These are phyloP conservation scores for Tupaia tana DNA, from an alignment of 2,113 vertebrate genomes.

Conservation along the genomic window DNA sequence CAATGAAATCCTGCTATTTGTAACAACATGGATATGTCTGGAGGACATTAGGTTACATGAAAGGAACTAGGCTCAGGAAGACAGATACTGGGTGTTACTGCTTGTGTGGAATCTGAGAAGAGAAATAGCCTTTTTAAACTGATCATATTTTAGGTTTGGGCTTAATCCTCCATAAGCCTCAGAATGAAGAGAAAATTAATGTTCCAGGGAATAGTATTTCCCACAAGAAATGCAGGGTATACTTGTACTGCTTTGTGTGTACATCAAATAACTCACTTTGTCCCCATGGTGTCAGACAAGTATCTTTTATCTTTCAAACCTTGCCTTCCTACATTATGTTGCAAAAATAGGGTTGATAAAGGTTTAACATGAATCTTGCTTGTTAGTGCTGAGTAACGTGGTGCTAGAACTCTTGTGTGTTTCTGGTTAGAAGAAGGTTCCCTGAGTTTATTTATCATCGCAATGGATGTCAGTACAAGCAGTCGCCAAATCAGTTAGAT, in stretches of 20 bases:
- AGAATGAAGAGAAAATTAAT: slow-evolving; percentile 48
- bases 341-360: neutral
- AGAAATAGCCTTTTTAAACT: neutral
- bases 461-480: neutral
- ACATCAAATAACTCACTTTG: neutral
- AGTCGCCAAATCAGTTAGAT: slow-evolving; percentile 74
- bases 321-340: neutral
- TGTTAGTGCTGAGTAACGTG: neutral
- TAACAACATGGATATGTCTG: too few relatives aligned
- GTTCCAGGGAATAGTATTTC: neutral
- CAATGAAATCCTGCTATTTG: too few relatives aligned
- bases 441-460: slow-evolving; percentile 37
- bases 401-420: neutral
- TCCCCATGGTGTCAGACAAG: neutral
- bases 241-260: neutral
- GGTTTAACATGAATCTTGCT: neutral
- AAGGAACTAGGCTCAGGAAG: too few relatives aligned
- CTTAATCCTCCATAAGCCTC: slow-evolving; percentile 43
- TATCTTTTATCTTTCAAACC: neutral
- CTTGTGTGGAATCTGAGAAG: too few relatives aligned
- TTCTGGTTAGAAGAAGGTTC: slow-evolving; percentile 53
- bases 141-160: neutral
- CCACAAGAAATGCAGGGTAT: neutral
- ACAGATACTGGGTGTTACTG: too few relatives aligned
- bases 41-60: too few relatives aligned